Evolutionary conservation across 2,888 invertebrate species (phyloP), one percentile per base, ranked within the genome.

Genomic region (Entomobrya multifasciata): DNA sequence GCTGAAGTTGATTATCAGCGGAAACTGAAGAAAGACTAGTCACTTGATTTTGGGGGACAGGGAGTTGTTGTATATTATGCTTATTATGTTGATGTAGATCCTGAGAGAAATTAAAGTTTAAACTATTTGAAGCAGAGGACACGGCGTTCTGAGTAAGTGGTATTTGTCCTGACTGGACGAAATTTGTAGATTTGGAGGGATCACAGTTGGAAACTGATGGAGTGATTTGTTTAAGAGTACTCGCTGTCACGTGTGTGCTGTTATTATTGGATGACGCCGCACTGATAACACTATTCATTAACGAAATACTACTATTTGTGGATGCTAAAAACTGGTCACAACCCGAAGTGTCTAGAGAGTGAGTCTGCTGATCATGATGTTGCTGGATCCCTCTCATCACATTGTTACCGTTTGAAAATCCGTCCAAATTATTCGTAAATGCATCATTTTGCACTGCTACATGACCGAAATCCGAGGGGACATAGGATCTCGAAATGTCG

Each of bases 401-500:
- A 79, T 74, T 87, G 80, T 74, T 83, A 78, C 86, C 86, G 74
- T 86, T 80, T 20, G 79, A 79, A 62, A 84, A 84, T 57, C 81
- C 87, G 27, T 87, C 81, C 36, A 82, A 72, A 49, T 81, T 81
- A 67, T 74, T 79, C 20, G 52, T 49, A 79, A 62, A 87, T 47
- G 55, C 72, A 55, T 83, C 82, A 20, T 79, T 82, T 57, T 78
- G 78, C 83, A 84, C 79, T 27, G 49, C 76, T 25, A 83, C 88
- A 83, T 90, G 88, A 25, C 88, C 91, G 82, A 90, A 91, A 77
- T 91, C 90, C 22, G 90, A 91, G 52, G 90, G 90, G 10, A 91
- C 91, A 72, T 90, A 90, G 55, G 90, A 90, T 88, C 90, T 90
- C 44, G 91, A 91, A 60, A 91, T 90, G 87, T 91, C 91, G 30